Evolutionary conservation across 2,888 invertebrate genomes (phyloP).

Genomic region (Drosophila paramelanica): DNA sequence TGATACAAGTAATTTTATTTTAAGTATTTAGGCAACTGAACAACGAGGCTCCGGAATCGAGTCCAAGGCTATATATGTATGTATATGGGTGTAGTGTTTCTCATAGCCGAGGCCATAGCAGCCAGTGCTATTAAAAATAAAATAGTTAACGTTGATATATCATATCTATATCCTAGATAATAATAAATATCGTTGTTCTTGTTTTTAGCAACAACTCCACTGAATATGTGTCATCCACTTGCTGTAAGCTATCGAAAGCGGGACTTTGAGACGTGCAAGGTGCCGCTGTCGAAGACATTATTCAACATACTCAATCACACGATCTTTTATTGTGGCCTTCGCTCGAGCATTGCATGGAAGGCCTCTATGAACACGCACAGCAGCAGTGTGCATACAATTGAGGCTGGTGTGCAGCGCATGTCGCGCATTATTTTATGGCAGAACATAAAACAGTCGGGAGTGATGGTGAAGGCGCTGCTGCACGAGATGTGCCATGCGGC

Average conservation of each 20-base stretch:
- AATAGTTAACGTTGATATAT: too few species aligned
- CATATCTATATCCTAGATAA: too few species aligned
- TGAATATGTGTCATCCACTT: constrained; percentile 61
- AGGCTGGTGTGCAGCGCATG: constrained; percentile 32
- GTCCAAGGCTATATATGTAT: too few species aligned
- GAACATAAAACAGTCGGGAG: constrained; percentile 30
- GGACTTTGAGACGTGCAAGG: constrained; percentile 34
- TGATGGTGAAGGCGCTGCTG: constrained; percentile 47
- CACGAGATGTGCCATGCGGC: constrained; percentile 74
- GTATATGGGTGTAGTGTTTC: too few species aligned
- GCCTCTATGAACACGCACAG: constrained; percentile 29
- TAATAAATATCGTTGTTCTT: not conserved
- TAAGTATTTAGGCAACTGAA: too few species aligned
- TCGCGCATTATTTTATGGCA: constrained; percentile 41
- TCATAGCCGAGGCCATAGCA: too few species aligned
- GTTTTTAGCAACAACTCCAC: constrained; percentile 44
- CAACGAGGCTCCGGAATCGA: too few species aligned
- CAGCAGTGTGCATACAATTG: constrained; percentile 27
- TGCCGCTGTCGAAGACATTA: constrained; percentile 41
- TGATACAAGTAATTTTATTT: not conserved
- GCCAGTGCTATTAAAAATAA: too few species aligned
- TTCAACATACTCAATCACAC: constrained; percentile 62
- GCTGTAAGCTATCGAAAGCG: constrained; percentile 45
- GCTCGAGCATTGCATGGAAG: constrained; percentile 39
- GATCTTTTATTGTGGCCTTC: constrained; percentile 63